These are phyloP conservation scores for Toxostoma redivivum DNA, from an alignment of 2,113 vertebrate species.

Conservation along the genomic window DNA sequence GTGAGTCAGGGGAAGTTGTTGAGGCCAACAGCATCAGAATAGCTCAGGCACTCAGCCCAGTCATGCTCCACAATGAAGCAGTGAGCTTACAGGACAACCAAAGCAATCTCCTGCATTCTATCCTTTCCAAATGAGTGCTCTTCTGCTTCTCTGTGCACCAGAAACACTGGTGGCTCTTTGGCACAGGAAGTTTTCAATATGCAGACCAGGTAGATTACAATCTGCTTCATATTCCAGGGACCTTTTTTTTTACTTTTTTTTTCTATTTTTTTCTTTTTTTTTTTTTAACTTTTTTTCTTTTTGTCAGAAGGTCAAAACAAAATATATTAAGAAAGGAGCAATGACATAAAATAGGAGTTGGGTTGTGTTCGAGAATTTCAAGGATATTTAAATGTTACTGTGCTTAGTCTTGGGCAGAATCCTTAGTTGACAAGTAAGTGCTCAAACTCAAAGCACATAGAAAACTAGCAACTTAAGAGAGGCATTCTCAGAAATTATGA, in stretches of 20 bases:
- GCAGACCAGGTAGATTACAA: not conserved
- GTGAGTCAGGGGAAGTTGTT: not conserved
- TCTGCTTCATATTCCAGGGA: not conserved
- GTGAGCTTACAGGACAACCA: not conserved
- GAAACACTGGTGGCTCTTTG: not conserved
- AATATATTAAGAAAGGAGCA: not conserved
- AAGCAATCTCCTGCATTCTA: not conserved
- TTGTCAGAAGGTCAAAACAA: not conserved
- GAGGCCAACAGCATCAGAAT: constrained; percentile 1
- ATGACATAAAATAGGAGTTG: not conserved
- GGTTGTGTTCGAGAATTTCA: not conserved
- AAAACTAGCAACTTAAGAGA: not conserved
- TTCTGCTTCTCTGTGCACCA: not conserved
- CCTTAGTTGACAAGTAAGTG: not conserved
- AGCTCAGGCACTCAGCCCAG: not conserved
- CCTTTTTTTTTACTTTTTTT: not conserved
- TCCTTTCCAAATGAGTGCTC: not conserved
- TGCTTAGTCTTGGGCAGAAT: not conserved
- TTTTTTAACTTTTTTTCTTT: not conserved
- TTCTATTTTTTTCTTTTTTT: no score
- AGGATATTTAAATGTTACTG: not conserved
- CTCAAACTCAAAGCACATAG: not conserved
- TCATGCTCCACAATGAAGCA: not conserved
- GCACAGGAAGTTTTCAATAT: not conserved
- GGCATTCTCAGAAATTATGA: not conserved